phyloP scores from a whole-genome alignment of 2,797 vertebrate species.

The Hydrocynus forskahlii region DNA sequence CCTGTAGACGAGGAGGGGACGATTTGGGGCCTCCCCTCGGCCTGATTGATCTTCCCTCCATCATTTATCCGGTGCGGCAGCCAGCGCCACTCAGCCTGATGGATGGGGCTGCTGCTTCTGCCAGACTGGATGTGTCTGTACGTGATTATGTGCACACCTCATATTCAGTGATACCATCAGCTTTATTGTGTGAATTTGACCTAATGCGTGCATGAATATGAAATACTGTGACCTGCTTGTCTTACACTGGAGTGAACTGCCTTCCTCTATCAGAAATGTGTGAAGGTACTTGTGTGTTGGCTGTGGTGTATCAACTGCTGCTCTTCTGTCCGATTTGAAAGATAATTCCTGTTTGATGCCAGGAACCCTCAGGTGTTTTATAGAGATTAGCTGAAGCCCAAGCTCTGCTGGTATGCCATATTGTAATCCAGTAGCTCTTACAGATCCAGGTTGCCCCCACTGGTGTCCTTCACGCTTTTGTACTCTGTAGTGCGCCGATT shows the following conservation, averaged over 20 bases:
- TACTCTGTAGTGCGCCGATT: background rate
- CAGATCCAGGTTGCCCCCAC: background rate
- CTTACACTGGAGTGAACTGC: background rate
- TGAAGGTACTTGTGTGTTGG: background rate
- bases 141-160: constrained; percentile 40
- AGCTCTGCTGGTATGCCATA: background rate
- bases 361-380: background rate
- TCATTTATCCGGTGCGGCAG: constrained; percentile 54
- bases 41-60: constrained; percentile 76
- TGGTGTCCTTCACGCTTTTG: background rate
- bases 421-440: background rate
- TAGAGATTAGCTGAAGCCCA: background rate
- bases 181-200: background rate
- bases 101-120: constrained; percentile 81
- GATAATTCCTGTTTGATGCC: background rate
- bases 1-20: constrained; percentile 70
- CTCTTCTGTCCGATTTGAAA: background rate
- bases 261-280: background rate
- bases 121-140: constrained; percentile 78
- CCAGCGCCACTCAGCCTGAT: constrained; percentile 77
- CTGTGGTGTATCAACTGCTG: background rate
- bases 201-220: background rate
- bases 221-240: background rate
- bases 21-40: constrained; percentile 60
- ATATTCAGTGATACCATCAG: background rate